These are phyloP conservation scores for Morinoia aosen DNA, from an alignment of 2,888 invertebrate species.

Conservation along the genomic window DNA sequence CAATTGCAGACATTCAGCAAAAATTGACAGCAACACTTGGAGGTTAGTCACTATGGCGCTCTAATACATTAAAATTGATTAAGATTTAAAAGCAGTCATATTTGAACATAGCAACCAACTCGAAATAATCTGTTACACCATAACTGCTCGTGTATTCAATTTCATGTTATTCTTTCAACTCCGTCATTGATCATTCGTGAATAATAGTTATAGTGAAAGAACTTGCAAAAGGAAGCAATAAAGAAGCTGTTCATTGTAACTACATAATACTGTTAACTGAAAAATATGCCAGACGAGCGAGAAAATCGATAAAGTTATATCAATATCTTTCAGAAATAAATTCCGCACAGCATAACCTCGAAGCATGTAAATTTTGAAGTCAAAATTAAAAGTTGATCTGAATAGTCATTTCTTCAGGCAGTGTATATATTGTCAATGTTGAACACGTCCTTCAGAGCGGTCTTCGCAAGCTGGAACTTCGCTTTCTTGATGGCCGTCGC, in stretches of 20 bases:
- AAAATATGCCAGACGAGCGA: background rate
- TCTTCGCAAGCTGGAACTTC: slow-evolving; percentile 61
- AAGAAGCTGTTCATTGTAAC: background rate
- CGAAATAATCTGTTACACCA: too few relatives aligned
- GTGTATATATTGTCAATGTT: slow-evolving; percentile 54
- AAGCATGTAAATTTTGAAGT: background rate
- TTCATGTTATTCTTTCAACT: too few relatives aligned
- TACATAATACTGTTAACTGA: background rate
- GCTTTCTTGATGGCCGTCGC: slow-evolving; percentile 64
- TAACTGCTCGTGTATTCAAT: too few relatives aligned
- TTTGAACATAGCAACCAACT: too few relatives aligned
- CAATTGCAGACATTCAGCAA: too few relatives aligned
- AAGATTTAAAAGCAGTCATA: too few relatives aligned
- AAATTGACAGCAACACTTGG: too few relatives aligned
- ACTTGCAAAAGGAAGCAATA: too few relatives aligned
- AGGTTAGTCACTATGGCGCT: too few relatives aligned
- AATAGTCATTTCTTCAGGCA: background rate
- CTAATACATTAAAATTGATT: too few relatives aligned
- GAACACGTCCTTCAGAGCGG: slow-evolving; percentile 58
- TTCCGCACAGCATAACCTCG: background rate
- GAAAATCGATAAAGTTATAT: background rate
- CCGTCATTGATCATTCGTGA: too few relatives aligned
- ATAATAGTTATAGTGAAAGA: too few relatives aligned
- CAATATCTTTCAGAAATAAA: background rate
- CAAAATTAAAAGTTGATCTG: background rate